phyloP scores from a whole-genome alignment of 2,797 vertebrate species.

The Crenuchus spilurus region DNA sequence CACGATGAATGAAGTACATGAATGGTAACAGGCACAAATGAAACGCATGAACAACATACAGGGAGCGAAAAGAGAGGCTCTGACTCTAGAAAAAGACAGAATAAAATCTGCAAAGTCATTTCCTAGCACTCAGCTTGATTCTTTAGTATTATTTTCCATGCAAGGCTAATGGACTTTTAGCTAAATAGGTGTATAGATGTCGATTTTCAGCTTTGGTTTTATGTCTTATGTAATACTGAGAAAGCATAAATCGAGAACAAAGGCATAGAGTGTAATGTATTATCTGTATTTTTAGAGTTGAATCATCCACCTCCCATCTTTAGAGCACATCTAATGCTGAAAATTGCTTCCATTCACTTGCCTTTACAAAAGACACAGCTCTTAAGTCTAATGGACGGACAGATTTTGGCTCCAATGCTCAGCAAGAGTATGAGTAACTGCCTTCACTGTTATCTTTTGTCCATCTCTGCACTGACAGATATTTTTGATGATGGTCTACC shows the following conservation, averaged over 20 bases:
- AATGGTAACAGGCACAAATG: not conserved
- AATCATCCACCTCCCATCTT: constrained; percentile 10
- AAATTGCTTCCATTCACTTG: not conserved
- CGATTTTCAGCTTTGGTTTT: not conserved
- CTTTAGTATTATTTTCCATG: not conserved
- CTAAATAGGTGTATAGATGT: not conserved
- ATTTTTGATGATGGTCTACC: constrained; percentile 79
- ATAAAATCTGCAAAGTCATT: not conserved
- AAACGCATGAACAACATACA: not conserved
- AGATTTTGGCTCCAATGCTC: not conserved
- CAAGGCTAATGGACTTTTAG: not conserved
- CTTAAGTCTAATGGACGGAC: not conserved
- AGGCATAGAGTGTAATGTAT: not conserved
- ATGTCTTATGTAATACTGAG: not conserved
- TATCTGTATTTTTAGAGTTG: constrained; percentile 9
- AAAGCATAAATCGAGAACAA: not conserved
- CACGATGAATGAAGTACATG: not conserved
- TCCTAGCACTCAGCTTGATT: not conserved
- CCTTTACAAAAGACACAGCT: not conserved
- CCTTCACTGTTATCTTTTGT: not conserved
- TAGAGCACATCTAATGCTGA: not conserved
- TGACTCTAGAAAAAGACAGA: not conserved
- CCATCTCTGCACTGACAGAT: constrained; percentile 65
- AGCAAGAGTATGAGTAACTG: not conserved
- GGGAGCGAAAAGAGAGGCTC: not conserved